A percentile compares a stretch with the other conserved stretches of the same genome.
Evolutionary conservation across 2,797 vertebrate species (phyloP).

Genomic region (Falco biarmicus): DNA sequence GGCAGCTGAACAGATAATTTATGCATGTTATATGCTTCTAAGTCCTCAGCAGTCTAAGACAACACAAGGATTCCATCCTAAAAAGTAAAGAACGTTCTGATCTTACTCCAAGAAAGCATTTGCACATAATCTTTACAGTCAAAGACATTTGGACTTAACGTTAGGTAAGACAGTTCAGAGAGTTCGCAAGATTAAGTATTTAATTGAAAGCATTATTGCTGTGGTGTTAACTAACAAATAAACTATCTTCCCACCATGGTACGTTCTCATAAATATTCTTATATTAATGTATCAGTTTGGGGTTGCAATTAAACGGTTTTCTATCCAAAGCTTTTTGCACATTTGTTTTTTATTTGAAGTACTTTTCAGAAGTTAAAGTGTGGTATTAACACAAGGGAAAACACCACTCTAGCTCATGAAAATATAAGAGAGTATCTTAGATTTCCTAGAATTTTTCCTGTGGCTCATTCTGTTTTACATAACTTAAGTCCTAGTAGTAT

Average conservation of each 20-base stretch:
- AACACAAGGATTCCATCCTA: background rate
- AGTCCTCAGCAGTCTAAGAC: background rate
- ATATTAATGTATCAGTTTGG: background rate
- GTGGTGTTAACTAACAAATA: conserved; percentile 3
- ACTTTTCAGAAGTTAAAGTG: background rate
- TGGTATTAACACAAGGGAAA: background rate
- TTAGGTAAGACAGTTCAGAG: conserved; percentile 44
- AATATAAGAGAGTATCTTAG: background rate
- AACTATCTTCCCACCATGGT: background rate
- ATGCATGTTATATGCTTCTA: background rate
- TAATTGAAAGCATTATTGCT: conserved; percentile 19
- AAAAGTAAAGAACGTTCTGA: background rate
- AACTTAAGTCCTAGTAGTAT: background rate
- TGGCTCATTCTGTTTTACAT: background rate
- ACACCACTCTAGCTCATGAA: background rate
- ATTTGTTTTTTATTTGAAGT: background rate
- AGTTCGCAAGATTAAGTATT: conserved; percentile 22
- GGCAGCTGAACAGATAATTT: background rate
- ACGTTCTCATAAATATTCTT: background rate
- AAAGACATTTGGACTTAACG: background rate
- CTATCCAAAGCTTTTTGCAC: background rate
- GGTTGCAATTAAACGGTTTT: background rate
- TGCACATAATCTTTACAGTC: conserved; percentile 6
- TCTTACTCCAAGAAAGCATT: background rate
- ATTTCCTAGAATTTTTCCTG: background rate